phyloP scores from a whole-genome alignment of 2,888 invertebrate genomes.

The Coenonympha glycerion region DNA sequence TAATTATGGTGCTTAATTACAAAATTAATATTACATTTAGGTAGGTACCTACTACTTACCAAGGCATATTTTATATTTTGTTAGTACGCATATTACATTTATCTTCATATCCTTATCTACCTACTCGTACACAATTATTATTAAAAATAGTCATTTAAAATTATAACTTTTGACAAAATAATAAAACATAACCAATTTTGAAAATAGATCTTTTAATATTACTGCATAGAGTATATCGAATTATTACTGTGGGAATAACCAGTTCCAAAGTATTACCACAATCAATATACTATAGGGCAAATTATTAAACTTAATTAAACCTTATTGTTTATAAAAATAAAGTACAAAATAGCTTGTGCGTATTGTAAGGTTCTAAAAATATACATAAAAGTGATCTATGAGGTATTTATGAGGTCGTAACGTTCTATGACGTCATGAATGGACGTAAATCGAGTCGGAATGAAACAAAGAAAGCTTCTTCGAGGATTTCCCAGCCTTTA shows the following conservation, averaged over 20 bases:
- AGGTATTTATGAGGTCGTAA: neutral
- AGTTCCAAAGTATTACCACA: no score
- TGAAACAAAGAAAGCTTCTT: slow-evolving; percentile 7
- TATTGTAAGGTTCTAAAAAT: neutral
- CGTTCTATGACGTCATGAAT: neutral
- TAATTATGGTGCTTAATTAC: no score
- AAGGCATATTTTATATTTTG: no score
- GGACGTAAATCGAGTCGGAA: slow-evolving; percentile 7
- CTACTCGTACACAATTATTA: no score
- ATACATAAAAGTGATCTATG: neutral
- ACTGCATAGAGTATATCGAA: no score
- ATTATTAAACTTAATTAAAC: neutral
- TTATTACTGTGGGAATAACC: no score
- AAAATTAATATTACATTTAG: no score
- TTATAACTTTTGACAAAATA: neutral
- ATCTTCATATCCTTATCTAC: no score
- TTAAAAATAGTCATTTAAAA: no score
- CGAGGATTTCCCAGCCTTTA: slow-evolving; percentile 7
- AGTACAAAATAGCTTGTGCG: neutral
- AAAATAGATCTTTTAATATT: neutral
- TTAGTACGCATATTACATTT: no score
- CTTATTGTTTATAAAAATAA: neutral
- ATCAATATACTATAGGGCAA: no score
- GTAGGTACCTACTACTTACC: no score
- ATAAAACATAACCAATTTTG: neutral